Evolutionary conservation across 2,113 vertebrate species (phyloP).

Genomic region (Irena cyanogastra): DNA sequence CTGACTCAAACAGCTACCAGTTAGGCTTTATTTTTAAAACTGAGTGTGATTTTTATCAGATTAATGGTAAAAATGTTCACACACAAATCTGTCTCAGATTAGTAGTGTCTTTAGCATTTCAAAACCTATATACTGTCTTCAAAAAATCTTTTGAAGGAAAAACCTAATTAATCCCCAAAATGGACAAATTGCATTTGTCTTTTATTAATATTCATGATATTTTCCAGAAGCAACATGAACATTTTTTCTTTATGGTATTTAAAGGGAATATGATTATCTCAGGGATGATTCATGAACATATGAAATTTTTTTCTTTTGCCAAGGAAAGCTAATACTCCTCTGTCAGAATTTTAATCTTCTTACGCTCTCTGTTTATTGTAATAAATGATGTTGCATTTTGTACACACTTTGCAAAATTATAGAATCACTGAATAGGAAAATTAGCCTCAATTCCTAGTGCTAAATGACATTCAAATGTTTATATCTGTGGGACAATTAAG

Average conservation of each 20-base stretch:
- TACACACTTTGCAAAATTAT: constrained; percentile 4
- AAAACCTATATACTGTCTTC: neutral
- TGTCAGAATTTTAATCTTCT: constrained; percentile 29
- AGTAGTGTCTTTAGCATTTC: neutral
- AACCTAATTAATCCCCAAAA: neutral
- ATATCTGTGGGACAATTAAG: neutral
- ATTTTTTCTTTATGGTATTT: neutral
- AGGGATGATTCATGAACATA: constrained; percentile 33
- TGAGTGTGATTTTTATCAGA: neutral
- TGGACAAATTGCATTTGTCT: neutral
- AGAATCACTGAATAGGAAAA: constrained; percentile 50
- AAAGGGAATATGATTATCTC: neutral
- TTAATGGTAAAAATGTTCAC: neutral
- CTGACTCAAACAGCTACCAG: constrained; percentile 30
- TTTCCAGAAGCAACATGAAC: neutral
- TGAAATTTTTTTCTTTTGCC: neutral
- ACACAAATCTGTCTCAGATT: neutral
- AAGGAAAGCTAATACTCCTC: neutral
- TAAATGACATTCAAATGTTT: neutral
- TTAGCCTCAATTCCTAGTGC: neutral
- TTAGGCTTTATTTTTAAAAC: constrained; percentile 50
- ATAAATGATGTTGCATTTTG: constrained; percentile 5
- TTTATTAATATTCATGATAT: neutral
- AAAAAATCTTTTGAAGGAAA: neutral
- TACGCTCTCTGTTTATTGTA: neutral